These are phyloP conservation scores for Brachionus rubens DNA, from an alignment of 1,140 invertebrate genomes.

Conservation along the genomic window DNA sequence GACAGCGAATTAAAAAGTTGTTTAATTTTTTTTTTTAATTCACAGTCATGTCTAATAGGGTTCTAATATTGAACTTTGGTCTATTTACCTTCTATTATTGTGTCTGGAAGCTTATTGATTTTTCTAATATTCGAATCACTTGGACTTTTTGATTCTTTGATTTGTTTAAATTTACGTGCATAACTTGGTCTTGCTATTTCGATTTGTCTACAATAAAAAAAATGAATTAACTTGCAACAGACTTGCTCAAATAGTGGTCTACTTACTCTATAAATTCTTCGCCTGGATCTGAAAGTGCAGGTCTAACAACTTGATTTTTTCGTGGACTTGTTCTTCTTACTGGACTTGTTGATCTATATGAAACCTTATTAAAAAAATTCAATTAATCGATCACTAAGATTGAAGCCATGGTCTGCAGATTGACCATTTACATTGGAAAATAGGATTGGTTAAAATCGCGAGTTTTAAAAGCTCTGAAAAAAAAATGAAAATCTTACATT, in stretches of 20 bases:
- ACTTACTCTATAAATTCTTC: slow-evolving; percentile 42
- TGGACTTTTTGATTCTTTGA: slow-evolving; percentile 15
- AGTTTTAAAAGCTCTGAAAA: not conserved
- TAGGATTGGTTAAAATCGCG: no score
- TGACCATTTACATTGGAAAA: no score
- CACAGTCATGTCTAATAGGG: no score
- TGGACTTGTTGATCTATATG: not conserved
- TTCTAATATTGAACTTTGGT: not conserved
- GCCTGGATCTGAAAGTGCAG: slow-evolving; percentile 33
- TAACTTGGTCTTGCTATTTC: slow-evolving; percentile 37
- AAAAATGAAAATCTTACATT: not conserved
- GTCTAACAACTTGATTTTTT: not conserved
- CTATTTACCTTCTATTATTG: slow-evolving; percentile 12
- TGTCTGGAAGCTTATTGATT: not conserved
- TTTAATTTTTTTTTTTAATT: no score
- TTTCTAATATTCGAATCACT: slow-evolving; percentile 31
- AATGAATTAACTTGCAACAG: not conserved
- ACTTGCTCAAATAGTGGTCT: not conserved
- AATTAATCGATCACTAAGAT: no score
- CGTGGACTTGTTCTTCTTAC: not conserved
- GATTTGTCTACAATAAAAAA: slow-evolving; percentile 33
- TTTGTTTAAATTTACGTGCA: slow-evolving; percentile 24
- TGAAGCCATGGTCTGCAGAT: no score
- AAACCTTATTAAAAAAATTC: not conserved
- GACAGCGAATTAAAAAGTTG: no score